These are phyloP conservation scores for Cavia porcellus DNA, from an alignment of 2,113 vertebrate species.

Conservation along the genomic window DNA sequence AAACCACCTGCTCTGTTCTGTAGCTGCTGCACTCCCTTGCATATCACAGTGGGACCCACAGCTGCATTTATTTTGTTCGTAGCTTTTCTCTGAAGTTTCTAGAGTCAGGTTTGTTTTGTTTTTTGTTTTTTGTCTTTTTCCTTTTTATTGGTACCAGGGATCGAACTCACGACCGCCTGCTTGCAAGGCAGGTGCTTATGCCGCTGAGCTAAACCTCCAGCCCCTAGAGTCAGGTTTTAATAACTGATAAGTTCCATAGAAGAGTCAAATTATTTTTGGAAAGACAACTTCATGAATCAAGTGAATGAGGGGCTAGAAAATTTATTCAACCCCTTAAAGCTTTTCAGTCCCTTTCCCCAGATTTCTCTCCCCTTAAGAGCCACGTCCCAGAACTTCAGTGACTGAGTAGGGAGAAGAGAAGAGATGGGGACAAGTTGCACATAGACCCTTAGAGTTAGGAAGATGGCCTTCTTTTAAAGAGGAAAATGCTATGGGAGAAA, in stretches of 20 bases:
- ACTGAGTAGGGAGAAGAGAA: not conserved
- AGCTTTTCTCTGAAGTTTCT: not conserved
- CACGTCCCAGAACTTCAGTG: not conserved
- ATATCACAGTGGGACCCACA: not conserved
- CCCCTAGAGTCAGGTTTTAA: not conserved
- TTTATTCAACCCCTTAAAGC: too few species aligned
- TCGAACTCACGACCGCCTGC: too few species aligned
- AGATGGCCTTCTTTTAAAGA: not conserved
- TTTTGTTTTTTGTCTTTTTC: too few species aligned
- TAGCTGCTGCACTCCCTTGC: not conserved
- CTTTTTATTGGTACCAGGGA: too few species aligned
- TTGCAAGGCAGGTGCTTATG: too few species aligned
- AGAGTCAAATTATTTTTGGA: not conserved
- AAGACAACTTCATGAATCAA: not conserved
- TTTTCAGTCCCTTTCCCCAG: not conserved
- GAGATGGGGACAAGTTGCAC: not conserved
- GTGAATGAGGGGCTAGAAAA: not conserved
- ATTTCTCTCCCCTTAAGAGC: not conserved
- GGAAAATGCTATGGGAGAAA: not conserved
- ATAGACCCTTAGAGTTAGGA: not conserved
- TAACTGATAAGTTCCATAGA: not conserved
- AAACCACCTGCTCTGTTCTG: not conserved
- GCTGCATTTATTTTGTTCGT: not conserved
- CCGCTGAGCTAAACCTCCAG: too few species aligned
- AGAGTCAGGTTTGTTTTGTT: not conserved